These are phyloP conservation scores for Xiphias gladius DNA, from an alignment of 2,113 vertebrate genomes.

Conservation along the genomic window DNA sequence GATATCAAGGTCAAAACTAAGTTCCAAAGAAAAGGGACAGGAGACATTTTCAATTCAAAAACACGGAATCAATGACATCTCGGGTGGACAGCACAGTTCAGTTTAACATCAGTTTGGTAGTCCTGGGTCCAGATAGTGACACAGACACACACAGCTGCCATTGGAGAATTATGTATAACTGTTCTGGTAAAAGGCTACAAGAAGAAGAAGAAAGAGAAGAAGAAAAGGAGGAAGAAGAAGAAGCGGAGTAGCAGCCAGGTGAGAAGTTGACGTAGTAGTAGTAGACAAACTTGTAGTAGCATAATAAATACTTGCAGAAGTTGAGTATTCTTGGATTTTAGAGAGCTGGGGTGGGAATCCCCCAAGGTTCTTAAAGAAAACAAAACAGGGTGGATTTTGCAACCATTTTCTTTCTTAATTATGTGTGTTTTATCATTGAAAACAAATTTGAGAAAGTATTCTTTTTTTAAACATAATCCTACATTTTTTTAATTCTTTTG, in stretches of 20 bases:
- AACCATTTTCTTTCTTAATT: slow-evolving; percentile 60
- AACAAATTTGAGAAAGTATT: slow-evolving; percentile 72
- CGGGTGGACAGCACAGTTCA: slow-evolving; percentile 32
- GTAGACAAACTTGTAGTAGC: slow-evolving; percentile 45
- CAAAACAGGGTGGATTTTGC: slow-evolving; percentile 58
- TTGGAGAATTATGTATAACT: slow-evolving; percentile 42
- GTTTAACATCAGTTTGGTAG: slow-evolving; percentile 22
- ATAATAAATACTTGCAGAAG: slow-evolving; percentile 54
- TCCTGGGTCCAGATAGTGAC: slow-evolving; percentile 48
- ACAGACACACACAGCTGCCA: slow-evolving; percentile 61
- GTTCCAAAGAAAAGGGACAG: background rate
- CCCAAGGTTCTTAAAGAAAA: slow-evolving; percentile 54
- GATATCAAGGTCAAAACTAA: slow-evolving; percentile 14
- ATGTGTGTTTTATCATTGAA: slow-evolving; percentile 62
- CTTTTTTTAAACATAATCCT: slow-evolving; percentile 64
- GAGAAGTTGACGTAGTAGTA: slow-evolving; percentile 41
- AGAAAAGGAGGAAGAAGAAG: slow-evolving; percentile 47
- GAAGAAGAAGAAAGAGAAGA: slow-evolving; percentile 44
- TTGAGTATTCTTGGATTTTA: slow-evolving; percentile 46
- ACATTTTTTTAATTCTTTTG: slow-evolving; percentile 59
- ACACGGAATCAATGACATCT: slow-evolving; percentile 31
- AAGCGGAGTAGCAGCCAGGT: slow-evolving; percentile 58
- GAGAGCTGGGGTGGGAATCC: slow-evolving; percentile 35
- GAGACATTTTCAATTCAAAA: slow-evolving; percentile 6
- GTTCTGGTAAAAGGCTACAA: slow-evolving; percentile 52